Evolutionary conservation across 2,113 vertebrate species (phyloP), one percentile per base, ranked within the genome.

Genomic region (Aspidoscelis tigris): DNA sequence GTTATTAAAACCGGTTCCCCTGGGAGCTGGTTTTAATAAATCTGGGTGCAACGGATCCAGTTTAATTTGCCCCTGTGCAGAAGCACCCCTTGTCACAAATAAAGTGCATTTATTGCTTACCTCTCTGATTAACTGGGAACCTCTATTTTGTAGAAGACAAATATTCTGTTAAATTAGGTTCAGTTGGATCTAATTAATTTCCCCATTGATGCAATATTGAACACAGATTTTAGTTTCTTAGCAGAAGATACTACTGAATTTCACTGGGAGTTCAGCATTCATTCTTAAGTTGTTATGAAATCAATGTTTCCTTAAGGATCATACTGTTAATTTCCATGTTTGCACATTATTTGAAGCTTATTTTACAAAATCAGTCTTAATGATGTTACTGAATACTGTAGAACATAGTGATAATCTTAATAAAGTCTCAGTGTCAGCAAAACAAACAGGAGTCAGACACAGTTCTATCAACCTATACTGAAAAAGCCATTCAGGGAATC

Each of bases 401-500:
- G 91, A 89, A 93, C 90, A 84, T 91, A 89, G 55, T 92, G 50
- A 86, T 94, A 93, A 93, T 89, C 64, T 83, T 90, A 92, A 92
- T 90, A 91, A 93, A 94, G 92, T 95, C 20, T 65, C 33, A 88
- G 47, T 79, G 21, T 68, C 44, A 87, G 47, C 77, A 91, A 91
- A 85, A 43, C 20, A 93, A 89, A 89, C 91, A 89, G 75, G 41
- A 94, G 69, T 93, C 75, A 93, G 83, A 92, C 95, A 72, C 69
- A 88, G 7, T 80, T 93, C 90, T 90, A 84, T 86, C 86, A 86
- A 79, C 87, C 24, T 85, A 87, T 90, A 94, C 94, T 89, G 80
- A 87, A 88, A 93, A 94, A 93, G 22, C 70, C 84, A 87, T 80
- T 78, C 76, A 77, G 61, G 65, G 75, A 92, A 94, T 87, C 64